Percentiles rank a stretch among this genome's conserved stretches.
phyloP scores from a whole-genome alignment of 2,888 invertebrate species.

The Lottia gigantea region DNA sequence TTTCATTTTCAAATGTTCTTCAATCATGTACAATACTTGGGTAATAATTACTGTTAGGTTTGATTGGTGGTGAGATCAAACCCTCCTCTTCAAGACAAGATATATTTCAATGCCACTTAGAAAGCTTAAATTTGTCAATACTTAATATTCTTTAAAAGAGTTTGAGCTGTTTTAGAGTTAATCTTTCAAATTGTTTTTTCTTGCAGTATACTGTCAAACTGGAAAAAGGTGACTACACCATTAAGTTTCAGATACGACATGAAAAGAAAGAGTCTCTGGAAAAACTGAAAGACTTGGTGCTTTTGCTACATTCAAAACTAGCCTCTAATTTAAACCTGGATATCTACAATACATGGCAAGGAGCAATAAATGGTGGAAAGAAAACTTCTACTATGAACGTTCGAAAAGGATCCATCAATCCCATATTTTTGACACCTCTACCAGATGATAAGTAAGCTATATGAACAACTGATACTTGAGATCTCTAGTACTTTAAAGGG shows the following conservation, averaged over 20 bases:
- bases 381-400: constrained; percentile 77
- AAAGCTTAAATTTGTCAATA: too few relatives aligned
- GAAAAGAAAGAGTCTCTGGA: constrained; percentile 88
- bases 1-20: too few relatives aligned
- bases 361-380: constrained; percentile 80
- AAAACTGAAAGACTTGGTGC: constrained; percentile 79
- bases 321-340: constrained; percentile 79
- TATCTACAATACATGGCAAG: constrained; percentile 77
- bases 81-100: too few relatives aligned
- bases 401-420: constrained; percentile 75
- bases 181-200: too few relatives aligned
- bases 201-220: constrained; percentile 84
- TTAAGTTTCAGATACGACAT: constrained; percentile 89
- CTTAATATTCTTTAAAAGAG: too few relatives aligned
- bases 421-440: constrained; percentile 83
- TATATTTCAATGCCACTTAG: too few relatives aligned
- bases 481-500: too few relatives aligned
- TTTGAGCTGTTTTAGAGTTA: not conserved
- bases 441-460: constrained; percentile 83
- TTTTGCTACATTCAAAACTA: constrained; percentile 83
- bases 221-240: constrained; percentile 93
- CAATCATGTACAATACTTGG: too few relatives aligned
- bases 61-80: too few relatives aligned
- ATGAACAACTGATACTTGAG: too few relatives aligned
- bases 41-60: too few relatives aligned